These are phyloP conservation scores for Standfussiana lucernea DNA, from an alignment of 2,888 invertebrate genomes.

Conservation along the genomic window DNA sequence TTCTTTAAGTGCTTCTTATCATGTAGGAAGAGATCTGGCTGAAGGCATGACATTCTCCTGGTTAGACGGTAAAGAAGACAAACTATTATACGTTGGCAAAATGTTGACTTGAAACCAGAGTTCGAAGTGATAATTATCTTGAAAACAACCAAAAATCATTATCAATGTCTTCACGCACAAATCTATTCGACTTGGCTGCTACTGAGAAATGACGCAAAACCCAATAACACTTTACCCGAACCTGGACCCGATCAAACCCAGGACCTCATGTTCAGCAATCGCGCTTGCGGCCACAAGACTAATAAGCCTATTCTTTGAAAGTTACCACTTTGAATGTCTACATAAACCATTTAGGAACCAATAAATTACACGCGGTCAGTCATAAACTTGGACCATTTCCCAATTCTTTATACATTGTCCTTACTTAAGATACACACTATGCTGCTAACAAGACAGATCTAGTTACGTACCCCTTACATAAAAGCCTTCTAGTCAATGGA, in stretches of 20 bases:
- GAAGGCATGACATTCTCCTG: background rate
- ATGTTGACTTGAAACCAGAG: too few relatives aligned
- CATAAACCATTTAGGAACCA: background rate
- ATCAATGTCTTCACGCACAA: too few relatives aligned
- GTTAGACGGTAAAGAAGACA: background rate
- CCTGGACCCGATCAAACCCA: background rate
- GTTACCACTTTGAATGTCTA: background rate
- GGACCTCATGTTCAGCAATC: background rate
- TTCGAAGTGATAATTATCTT: too few relatives aligned
- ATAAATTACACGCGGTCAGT: background rate
- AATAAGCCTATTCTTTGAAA: background rate
- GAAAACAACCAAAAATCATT: too few relatives aligned
- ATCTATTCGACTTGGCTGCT: background rate
- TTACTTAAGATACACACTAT: slow-evolving; percentile 32
- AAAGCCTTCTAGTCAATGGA: slow-evolving; percentile 44
- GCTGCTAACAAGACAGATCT: slow-evolving; percentile 52
- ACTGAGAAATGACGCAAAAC: background rate
- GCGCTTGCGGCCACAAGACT: background rate
- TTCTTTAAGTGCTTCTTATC: background rate
- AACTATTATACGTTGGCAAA: too few relatives aligned
- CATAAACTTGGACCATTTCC: slow-evolving; percentile 13
- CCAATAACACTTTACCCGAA: background rate
- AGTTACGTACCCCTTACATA: slow-evolving; percentile 61
- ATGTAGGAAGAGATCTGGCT: background rate
- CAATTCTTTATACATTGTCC: slow-evolving; percentile 16